A percentile compares a stretch with the other conserved stretches of the same genome.
phyloP scores from a whole-genome alignment of 2,888 invertebrate species.

The Adelphocoris suturalis region DNA sequence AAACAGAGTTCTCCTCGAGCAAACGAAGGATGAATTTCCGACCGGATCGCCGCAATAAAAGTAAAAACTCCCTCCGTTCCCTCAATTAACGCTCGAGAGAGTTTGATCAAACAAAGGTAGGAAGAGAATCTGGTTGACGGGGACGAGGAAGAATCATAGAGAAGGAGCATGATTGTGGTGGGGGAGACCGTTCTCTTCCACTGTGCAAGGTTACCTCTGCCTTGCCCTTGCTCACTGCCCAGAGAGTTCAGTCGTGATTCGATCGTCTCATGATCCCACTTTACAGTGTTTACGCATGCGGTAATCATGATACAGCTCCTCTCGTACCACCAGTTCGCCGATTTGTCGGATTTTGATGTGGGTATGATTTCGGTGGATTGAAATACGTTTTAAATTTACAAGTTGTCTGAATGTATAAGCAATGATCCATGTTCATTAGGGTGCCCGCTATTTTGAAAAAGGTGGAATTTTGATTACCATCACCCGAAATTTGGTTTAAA shows the following conservation, averaged over 20 bases:
- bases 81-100: not conserved
- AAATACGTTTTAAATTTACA: too few species aligned
- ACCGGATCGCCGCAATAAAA: too few species aligned
- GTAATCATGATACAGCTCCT: slow-evolving; percentile 60
- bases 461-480: too few species aligned
- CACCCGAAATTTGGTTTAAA: too few species aligned
- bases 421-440: too few species aligned
- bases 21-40: too few species aligned
- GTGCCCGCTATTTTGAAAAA: too few species aligned
- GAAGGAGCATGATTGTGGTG: not conserved
- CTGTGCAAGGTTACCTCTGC: not conserved
- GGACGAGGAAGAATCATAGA: slow-evolving; percentile 40
- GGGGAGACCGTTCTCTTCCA: not conserved
- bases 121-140: not conserved
- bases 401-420: too few species aligned
- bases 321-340: slow-evolving; percentile 61
- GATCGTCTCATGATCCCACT: not conserved
- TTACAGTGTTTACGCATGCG: not conserved
- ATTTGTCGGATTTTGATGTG: slow-evolving; percentile 56
- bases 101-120: not conserved
- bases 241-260: not conserved
- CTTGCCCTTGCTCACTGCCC: not conserved
- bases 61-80: not conserved
- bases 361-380: not conserved
- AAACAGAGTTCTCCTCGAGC: too few species aligned